Base-by-base conservation (phyloP, 1,140 invertebrate species). In the Nasonia vitripennis region DNA sequence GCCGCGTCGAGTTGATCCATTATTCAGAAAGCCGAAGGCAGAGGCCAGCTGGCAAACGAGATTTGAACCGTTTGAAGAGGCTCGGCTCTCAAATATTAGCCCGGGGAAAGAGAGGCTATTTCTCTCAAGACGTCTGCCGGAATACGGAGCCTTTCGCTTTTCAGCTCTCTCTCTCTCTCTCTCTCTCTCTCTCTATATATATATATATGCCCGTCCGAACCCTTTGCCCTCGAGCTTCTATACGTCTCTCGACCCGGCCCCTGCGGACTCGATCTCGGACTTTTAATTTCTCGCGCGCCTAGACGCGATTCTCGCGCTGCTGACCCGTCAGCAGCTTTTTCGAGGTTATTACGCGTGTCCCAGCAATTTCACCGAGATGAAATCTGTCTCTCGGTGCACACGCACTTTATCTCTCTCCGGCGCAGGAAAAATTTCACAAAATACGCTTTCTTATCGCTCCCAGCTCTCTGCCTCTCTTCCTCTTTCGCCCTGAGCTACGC, bases 21-120 rank as follows among this genome's bases (percentile, higher is more conserved):
- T 89, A 89, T 89, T 89, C 88, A 88, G 85, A 87, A 89, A 87
- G 84, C 71, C 87, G 79, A 67, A 68, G 67, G 83, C 34, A 81
- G 45, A 62, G 71, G 77, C 82, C 83, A 88, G 77, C 85, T 86
- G 87, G 83, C 82, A 87, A 88, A 87, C 74, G 86, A 84, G 81
- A 89, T 88, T 86, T 85, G 68, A 84, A 78, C 31, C 79, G 80
- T 89, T 89, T 88, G 82, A 81, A 81, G 79, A 88, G 83, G 48
- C 41, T 87, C 55, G 55, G 20, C 55, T 62, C 55, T 62, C 87
- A 88, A 89, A 89, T 89, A 89, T 88, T 89, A 89, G 78, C 70
- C 73, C 51, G 78, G 23, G 80, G 73, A 62, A 17, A 62, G 55
- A 62, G 55, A 62, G 55, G 5, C 80, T 87, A 86, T 85, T 62